Evolutionary conservation across 2,888 invertebrate species (phyloP).

Genomic region (Smittia aterrima): DNA sequence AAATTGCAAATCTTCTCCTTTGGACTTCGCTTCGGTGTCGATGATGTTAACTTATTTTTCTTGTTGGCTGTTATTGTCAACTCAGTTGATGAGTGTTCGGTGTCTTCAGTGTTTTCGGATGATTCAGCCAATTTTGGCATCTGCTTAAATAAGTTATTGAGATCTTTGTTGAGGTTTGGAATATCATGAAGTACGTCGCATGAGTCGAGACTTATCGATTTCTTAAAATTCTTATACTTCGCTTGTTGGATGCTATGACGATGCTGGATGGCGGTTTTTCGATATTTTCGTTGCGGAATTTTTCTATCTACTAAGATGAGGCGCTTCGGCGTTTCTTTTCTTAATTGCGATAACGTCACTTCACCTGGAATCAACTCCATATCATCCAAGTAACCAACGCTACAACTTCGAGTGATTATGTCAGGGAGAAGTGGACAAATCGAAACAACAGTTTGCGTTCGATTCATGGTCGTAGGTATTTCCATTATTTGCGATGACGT

Average conservation of each 20-base stretch:
- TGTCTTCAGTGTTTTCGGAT: slow-evolving; percentile 49
- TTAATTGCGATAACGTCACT: slow-evolving; percentile 67
- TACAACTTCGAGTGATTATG: slow-evolving; percentile 79
- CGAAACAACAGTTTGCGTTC: slow-evolving; percentile 64
- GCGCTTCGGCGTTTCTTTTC: slow-evolving; percentile 74
- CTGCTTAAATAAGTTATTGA: slow-evolving; percentile 45
- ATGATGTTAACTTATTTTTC: slow-evolving; percentile 25
- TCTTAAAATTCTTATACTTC: slow-evolving; percentile 67
- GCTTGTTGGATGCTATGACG: slow-evolving; percentile 47
- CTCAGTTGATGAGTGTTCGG: slow-evolving; percentile 43
- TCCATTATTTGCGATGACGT: slow-evolving; percentile 46
- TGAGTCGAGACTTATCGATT: slow-evolving; percentile 81
- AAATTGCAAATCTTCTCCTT: slow-evolving; percentile 37
- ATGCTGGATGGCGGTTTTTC: slow-evolving; percentile 12
- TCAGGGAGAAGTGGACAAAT: slow-evolving; percentile 64
- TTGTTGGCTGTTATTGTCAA: slow-evolving; percentile 3
- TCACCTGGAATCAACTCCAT: slow-evolving; percentile 77
- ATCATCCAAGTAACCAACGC: slow-evolving; percentile 82
- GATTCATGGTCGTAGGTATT: slow-evolving; percentile 46
- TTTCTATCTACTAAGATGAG: slow-evolving; percentile 72
- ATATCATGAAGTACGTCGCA: slow-evolving; percentile 64
- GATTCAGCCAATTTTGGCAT: slow-evolving; percentile 51
- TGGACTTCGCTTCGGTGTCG: slow-evolving; percentile 32
- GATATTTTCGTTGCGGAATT: slow-evolving; percentile 44
- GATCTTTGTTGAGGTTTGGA: slow-evolving; percentile 28